A percentile compares a stretch with the other conserved stretches of the same genome.
Conservation (phyloP, 2,888 invertebrate genomes). For the Chymomyza procnemis region DNA sequence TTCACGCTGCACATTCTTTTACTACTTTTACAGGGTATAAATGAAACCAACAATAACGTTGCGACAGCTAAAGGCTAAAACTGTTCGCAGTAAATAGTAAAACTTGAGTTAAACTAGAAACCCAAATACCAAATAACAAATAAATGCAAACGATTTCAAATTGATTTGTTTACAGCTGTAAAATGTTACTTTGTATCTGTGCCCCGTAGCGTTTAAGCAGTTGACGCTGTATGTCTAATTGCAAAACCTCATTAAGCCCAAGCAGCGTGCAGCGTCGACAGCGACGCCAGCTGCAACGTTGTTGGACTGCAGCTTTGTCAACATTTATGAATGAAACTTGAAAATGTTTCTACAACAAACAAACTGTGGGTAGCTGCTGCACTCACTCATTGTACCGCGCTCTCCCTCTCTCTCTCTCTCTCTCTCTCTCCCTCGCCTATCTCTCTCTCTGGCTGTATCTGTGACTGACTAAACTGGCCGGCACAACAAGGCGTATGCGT, state of each 20-base stretch:
- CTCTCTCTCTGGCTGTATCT: too few relatives aligned
- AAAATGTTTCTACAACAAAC: conserved; percentile 21
- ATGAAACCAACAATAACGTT: conserved; percentile 4
- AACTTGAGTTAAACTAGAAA: conserved; percentile 41
- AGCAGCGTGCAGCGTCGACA: conserved; percentile 4
- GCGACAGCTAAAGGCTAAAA: conserved; percentile 6
- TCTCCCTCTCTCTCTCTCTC: not conserved
- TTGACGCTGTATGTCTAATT: conserved; percentile 11
- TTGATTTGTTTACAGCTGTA: conserved; percentile 3
- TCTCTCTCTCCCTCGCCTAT: too few relatives aligned
- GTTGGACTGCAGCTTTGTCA: conserved; percentile 13
- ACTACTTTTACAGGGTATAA: too few relatives aligned
- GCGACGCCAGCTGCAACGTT: not conserved
- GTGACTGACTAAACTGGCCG: not conserved
- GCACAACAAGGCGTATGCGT: conserved; percentile 10
- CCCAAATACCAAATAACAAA: conserved; percentile 48
- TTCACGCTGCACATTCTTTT: too few relatives aligned
- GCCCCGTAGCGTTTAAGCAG: too few relatives aligned
- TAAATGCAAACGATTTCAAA: conserved; percentile 13
- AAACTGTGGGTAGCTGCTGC: not conserved
- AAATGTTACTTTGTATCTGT: not conserved
- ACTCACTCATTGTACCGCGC: not conserved
- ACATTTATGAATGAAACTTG: conserved; percentile 38
- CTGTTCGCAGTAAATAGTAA: conserved; percentile 32
- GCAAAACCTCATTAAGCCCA: conserved; percentile 31